These are phyloP conservation scores for Oryzias javanicus DNA, from an alignment of 2,113 vertebrate species.

Conservation along the genomic window DNA sequence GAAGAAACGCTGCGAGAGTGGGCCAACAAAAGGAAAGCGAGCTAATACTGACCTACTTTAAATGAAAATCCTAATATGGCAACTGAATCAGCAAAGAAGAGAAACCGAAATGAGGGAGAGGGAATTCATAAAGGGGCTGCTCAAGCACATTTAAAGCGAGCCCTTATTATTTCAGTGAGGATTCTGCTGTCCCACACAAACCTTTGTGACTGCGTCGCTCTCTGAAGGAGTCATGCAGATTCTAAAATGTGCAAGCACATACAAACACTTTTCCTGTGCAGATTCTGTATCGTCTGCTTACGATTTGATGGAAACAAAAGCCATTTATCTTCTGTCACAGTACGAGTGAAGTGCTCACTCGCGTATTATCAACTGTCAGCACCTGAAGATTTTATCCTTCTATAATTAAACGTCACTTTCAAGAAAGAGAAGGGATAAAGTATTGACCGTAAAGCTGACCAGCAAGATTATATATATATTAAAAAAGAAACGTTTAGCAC, in stretches of 20 bases:
- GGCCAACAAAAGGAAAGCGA: constrained; percentile 27
- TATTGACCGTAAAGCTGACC: constrained; percentile 10
- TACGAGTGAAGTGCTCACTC: constrained; percentile 10
- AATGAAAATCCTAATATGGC: constrained; percentile 54
- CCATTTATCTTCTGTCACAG: constrained; percentile 35
- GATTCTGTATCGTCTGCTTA: constrained; percentile 30
- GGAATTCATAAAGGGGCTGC: constrained; percentile 35
- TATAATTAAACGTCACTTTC: constrained; percentile 61
- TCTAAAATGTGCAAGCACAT: not conserved
- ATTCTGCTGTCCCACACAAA: constrained; percentile 8
- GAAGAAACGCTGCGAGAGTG: constrained; percentile 24
- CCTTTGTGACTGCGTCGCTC: constrained; percentile 28
- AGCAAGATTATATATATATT: constrained; percentile 29
- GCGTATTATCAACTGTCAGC: constrained; percentile 6
- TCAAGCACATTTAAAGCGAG: constrained; percentile 24
- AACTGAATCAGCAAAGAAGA: constrained; percentile 34
- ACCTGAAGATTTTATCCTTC: constrained; percentile 44
- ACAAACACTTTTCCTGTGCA: constrained; percentile 34
- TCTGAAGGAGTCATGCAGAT: constrained; percentile 22
- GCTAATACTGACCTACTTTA: constrained; percentile 64
- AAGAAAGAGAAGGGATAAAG: constrained; percentile 54
- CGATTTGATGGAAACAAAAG: constrained; percentile 35
- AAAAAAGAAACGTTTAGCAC: constrained; percentile 42
- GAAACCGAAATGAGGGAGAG: constrained; percentile 37
- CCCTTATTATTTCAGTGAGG: not conserved